Evolutionary conservation across 2,797 vertebrate species (phyloP).

Genomic region (Pangasius djambal): DNA sequence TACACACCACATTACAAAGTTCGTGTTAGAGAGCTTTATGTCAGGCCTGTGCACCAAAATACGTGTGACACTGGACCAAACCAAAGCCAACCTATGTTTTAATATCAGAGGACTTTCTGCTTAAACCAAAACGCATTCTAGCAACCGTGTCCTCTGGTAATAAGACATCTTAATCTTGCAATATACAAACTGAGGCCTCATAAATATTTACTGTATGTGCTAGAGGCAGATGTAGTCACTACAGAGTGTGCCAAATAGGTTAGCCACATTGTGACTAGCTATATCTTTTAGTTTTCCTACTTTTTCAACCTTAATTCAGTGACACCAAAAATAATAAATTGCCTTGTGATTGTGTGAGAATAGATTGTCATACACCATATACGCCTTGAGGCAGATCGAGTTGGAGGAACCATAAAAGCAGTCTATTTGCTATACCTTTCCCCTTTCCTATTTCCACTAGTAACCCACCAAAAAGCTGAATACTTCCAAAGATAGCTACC

Average conservation of each 20-base stretch:
- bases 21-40: constrained; percentile 24
- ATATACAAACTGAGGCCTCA: constrained; percentile 40
- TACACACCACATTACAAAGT: constrained; percentile 1
- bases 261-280: constrained; percentile 10
- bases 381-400: constrained; percentile 62
- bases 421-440: constrained; percentile 36
- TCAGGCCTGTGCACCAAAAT: constrained; percentile 1
- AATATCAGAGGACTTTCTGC: constrained; percentile 62
- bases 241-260: constrained; percentile 23
- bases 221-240: neutral
- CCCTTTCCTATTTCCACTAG: constrained; percentile 15
- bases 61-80: constrained; percentile 16
- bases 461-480: constrained; percentile 60
- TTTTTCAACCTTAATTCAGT: constrained; percentile 57
- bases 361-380: constrained; percentile 60
- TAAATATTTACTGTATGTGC: constrained; percentile 40
- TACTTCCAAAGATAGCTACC: constrained; percentile 77
- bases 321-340: constrained; percentile 63
- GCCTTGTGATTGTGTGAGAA: constrained; percentile 64
- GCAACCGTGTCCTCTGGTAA: constrained; percentile 57
- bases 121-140: constrained; percentile 72
- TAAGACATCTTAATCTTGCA: constrained; percentile 46
- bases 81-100: constrained; percentile 46
- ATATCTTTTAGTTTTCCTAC: neutral
- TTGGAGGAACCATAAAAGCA: constrained; percentile 57